Percentiles rank a stretch among this genome's conserved stretches.
Evolutionary conservation across 2,888 invertebrate species (phyloP).

Genomic region (Plebejus melissa): DNA sequence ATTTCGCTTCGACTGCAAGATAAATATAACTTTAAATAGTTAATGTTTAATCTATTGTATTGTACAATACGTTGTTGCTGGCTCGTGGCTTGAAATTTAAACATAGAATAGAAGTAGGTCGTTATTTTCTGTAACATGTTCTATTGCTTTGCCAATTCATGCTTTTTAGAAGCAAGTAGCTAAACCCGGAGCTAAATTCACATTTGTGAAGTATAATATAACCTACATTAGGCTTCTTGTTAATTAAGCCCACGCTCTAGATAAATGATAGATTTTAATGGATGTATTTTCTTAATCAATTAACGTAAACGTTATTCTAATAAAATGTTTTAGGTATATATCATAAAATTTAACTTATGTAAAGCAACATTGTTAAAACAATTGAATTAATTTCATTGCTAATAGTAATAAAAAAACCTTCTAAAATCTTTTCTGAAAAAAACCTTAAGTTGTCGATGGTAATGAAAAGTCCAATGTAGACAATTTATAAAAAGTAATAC

Average conservation of each 20-base stretch:
- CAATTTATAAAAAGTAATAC: conserved; percentile 11
- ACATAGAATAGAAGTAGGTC: conserved; percentile 9
- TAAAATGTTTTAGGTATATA: too few relatives aligned
- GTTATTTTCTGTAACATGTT: conserved; percentile 4
- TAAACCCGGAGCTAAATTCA: neutral
- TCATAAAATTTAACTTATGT: too few relatives aligned
- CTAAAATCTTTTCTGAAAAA: neutral
- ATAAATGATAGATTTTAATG: neutral
- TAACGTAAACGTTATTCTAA: too few relatives aligned
- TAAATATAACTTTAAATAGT: conserved; percentile 20
- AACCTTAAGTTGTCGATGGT: neutral
- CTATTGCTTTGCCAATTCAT: neutral
- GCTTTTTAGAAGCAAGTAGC: neutral
- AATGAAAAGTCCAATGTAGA: conserved; percentile 2
- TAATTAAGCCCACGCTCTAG: neutral
- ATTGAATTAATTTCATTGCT: neutral
- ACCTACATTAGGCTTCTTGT: neutral
- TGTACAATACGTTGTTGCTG: conserved; percentile 11
- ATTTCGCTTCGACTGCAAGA: conserved; percentile 15
- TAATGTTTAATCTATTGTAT: conserved; percentile 18
- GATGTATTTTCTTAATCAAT: too few relatives aligned
- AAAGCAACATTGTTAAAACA: neutral
- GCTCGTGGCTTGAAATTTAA: conserved; percentile 12
- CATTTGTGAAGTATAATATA: neutral
- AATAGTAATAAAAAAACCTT: neutral